Conservation (phyloP, 2,888 invertebrate species). For the Chironomus tentans region DNA sequence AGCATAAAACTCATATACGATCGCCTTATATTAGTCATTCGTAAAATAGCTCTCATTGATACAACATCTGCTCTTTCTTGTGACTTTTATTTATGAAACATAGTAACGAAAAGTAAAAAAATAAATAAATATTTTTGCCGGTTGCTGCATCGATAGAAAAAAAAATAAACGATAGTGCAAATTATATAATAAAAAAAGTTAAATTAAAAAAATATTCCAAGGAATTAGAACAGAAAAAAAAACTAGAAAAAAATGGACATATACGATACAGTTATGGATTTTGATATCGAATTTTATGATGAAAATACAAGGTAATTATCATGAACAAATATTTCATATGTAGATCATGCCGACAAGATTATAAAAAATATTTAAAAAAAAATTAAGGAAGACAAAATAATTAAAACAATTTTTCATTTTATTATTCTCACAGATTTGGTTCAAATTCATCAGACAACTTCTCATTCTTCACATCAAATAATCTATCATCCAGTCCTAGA, state of each 20-base stretch:
- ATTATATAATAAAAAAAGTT: background rate
- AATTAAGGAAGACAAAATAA: background rate
- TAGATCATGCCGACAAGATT: background rate
- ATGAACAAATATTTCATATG: background rate
- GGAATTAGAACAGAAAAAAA: background rate
- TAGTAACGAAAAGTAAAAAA: background rate
- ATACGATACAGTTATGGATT: background rate
- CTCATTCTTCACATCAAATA: constrained; percentile 38
- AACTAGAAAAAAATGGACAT: background rate
- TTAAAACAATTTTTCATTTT: background rate
- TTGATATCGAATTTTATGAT: background rate
- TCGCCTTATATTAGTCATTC: constrained; percentile 11
- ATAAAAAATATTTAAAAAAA: background rate
- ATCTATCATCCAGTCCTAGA: constrained; percentile 29
- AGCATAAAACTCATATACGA: constrained; percentile 25
- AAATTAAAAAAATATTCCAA: background rate
- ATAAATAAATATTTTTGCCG: background rate
- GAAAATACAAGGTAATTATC: background rate
- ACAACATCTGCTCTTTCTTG: constrained; percentile 16
- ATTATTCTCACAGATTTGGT: background rate
- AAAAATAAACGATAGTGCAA: background rate
- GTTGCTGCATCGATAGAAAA: background rate
- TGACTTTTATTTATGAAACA: background rate
- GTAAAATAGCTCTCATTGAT: constrained; percentile 15
- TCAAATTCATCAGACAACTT: constrained; percentile 35